A percentile compares a stretch with the other conserved stretches of the same genome.
Conservation (phyloP, 2,888 invertebrate genomes). For the Drosophila greeni region DNA sequence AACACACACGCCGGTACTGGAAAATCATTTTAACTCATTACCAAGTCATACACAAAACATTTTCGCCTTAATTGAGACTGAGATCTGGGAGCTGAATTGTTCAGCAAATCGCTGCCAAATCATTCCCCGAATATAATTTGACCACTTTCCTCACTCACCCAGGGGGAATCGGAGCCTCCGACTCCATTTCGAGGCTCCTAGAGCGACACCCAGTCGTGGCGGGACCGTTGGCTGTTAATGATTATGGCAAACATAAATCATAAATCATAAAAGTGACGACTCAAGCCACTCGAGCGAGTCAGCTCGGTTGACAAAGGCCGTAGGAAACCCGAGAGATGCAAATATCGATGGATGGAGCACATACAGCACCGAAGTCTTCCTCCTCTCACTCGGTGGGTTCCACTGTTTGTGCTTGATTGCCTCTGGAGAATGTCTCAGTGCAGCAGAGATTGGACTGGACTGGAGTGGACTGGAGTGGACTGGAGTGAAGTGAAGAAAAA, state of each 20-base stretch:
- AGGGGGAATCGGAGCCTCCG: constrained; percentile 1
- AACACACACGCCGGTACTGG: constrained; percentile 18
- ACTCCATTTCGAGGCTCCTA: constrained; percentile 28
- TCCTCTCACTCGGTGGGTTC: constrained; percentile 35
- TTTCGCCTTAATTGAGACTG: constrained; percentile 56
- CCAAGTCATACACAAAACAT: constrained; percentile 42
- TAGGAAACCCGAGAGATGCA: constrained; percentile 46
- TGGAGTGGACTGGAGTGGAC: background rate
- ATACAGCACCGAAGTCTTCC: constrained; percentile 20
- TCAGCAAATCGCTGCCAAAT: constrained; percentile 53
- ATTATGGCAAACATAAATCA: constrained; percentile 46
- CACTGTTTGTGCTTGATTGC: constrained; percentile 31
- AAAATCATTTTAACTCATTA: constrained; percentile 46
- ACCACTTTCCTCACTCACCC: constrained; percentile 29
- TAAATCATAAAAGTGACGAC: constrained; percentile 49
- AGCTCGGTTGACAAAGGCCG: constrained; percentile 58
- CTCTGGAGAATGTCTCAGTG: constrained; percentile 62
- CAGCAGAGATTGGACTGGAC: constrained; percentile 28
- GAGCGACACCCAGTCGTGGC: constrained; percentile 26
- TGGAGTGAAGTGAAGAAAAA: background rate
- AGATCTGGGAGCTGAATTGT: constrained; percentile 35
- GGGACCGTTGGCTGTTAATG: constrained; percentile 50
- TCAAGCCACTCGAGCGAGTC: constrained; percentile 25
- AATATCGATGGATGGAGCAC: constrained; percentile 35
- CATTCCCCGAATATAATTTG: constrained; percentile 23